Base-by-base conservation (phyloP, 2,113 vertebrate genomes). In the Cavia porcellus region DNA sequence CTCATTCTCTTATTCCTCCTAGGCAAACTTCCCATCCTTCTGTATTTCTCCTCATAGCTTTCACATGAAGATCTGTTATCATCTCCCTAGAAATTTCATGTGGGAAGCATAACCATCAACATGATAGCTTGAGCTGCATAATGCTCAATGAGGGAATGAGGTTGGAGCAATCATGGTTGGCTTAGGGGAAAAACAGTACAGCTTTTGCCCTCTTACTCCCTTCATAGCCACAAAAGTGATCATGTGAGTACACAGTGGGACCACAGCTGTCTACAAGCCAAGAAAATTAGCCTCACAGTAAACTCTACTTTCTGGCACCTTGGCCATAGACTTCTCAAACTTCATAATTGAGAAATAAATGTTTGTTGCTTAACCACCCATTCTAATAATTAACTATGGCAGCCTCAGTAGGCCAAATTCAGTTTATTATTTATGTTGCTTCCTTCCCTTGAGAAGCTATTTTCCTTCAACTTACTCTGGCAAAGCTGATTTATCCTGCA, bases 381-480 rank as follows among this genome's bases (percentile, higher is more conserved):
- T 1, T 89, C 28, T 82, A 3, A 8, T 28, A 45, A 59, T 70
- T 85, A 80, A 6, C 5, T 93, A 50, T 1, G 14, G 25, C 25
- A 75, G 15, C 2, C 9, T 22, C 4, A 86, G 22, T 12, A 59
- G 30, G 10, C 25, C 77, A 87, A 42, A 32, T 74, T 68, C 55
- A 72, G 66, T 96, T 89, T 86, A 70, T 30, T 81, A 62, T 13
- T 35, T 75, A 19, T 17, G 13, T 42, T 93, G 7, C 0, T 93
- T 3, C 35, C 14, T 91, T 28, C n/a, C 66, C 13, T 75, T 96
- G 42, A 89, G 97, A 93, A 32, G 38, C 25, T 94, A n/a, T 59
- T 11, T 24, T 83, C 3, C 10, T 20, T 35, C 20, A 94, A 94
- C 91, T 93, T 68, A 86, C 47, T 30, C 42, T 38, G 42, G 22